Evolutionary conservation across 2,888 invertebrate genomes (phyloP), one percentile per base, ranked within the genome.

Genomic region (Xanthorhoe designata): DNA sequence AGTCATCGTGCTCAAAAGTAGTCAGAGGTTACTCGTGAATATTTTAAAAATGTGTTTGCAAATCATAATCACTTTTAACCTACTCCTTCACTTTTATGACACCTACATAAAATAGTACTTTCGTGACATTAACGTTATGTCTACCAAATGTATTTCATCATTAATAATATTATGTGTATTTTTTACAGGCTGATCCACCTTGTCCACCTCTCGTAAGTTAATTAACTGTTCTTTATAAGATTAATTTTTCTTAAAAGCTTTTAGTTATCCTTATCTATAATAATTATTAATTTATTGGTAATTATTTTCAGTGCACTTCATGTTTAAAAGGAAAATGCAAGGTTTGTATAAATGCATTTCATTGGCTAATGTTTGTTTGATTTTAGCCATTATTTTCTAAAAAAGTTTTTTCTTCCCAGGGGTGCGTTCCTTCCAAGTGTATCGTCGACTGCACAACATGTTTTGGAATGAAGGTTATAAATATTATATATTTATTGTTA

Each of bases 381-480:
- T 6, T 17, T 47, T 15, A 35, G 35, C 1, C 38, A 42, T 42
- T 10, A 42, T 42, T 4, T 13, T 42, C 38, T 42, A 42, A 42
- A 3, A 42, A 1, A 13, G 38, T 3, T 42, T 42, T 42, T 42
- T 35, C 1, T 13, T 42, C 0, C 13, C 74, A 86, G 85, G 8
- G 75, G 4, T 83, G 80, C 50, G 59, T 68, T 15, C 70, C 83
- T 19, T 49, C 75, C 1, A 85, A 79, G 68, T 88, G 87, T 66
- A 52, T 73, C 19, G 2, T 76, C 4, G 84, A 88, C 61, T 84
- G 85, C 72, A 64, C 53, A 38, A 82, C 72, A 52, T 81, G 75
- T 65, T 87, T 74, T 68, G 88, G 87, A 53, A 71, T 89, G 71
- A 86, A 84, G 86, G 89, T 89, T 76, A 68, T 38, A 3, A 24